phyloP scores from a whole-genome alignment of 2,888 invertebrate genomes.

The Coelogynopora nodosa region DNA sequence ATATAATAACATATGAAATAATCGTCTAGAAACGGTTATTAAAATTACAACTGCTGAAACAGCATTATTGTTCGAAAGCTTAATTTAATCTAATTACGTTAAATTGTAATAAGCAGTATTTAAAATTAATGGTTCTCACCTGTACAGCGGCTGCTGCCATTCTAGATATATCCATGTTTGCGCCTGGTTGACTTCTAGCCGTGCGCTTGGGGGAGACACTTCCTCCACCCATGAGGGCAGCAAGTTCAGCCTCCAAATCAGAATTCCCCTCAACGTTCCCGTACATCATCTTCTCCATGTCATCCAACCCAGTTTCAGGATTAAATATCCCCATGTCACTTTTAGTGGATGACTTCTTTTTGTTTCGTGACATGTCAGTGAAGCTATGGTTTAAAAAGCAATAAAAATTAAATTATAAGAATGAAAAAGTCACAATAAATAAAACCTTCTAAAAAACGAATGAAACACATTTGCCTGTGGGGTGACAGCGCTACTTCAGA shows the following conservation, averaged over 20 bases:
- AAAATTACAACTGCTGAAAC: too few relatives aligned
- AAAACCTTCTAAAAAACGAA: too few relatives aligned
- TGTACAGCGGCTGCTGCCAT: background rate
- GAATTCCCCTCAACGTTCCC: constrained; percentile 46
- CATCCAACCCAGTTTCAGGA: constrained; percentile 23
- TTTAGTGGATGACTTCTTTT: background rate
- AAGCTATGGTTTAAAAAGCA: too few relatives aligned
- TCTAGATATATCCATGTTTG: constrained; percentile 4
- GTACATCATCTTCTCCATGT: constrained; percentile 43
- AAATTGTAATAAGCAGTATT: background rate
- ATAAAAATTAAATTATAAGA: too few relatives aligned
- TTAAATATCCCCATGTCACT: background rate
- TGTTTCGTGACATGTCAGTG: background rate
- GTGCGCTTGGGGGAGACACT: background rate
- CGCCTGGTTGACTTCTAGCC: background rate
- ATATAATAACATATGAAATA: too few relatives aligned
- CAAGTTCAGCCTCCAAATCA: constrained; percentile 46
- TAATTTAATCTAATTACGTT: background rate
- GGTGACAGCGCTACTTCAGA: too few relatives aligned
- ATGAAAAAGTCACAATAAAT: too few relatives aligned
- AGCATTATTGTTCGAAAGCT: too few relatives aligned
- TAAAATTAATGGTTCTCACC: background rate
- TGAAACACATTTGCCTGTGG: too few relatives aligned
- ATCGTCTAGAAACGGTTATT: too few relatives aligned
- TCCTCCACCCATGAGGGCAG: constrained; percentile 34